These are phyloP conservation scores for Martes flavigula DNA, from an alignment of 2,797 vertebrate genomes.

Conservation along the genomic window DNA sequence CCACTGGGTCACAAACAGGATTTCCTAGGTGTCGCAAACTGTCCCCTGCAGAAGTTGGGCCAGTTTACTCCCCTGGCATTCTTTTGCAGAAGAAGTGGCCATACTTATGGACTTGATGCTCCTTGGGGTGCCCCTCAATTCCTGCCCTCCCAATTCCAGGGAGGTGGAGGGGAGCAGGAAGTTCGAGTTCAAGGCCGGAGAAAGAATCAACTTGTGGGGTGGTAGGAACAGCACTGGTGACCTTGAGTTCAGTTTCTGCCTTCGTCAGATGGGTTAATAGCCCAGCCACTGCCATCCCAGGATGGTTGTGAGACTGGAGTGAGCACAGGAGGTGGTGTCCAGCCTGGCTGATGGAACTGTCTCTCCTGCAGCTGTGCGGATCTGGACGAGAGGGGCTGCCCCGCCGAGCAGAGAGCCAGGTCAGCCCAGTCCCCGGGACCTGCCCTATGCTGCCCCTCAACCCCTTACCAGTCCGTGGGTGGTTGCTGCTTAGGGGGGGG, in stretches of 20 bases:
- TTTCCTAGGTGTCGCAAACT: background rate
- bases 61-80: background rate
- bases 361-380: constrained; percentile 88
- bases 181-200: background rate
- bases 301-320: background rate
- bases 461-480: background rate
- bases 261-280: background rate
- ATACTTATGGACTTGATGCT: background rate
- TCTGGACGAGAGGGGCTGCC: constrained; percentile 93
- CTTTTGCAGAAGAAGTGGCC: background rate
- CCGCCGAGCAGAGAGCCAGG: constrained; percentile 92
- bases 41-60: background rate
- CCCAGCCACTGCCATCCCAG: background rate
- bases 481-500: background rate
- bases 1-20: background rate
- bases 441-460: accelerated
- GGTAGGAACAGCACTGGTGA: background rate
- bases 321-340: background rate
- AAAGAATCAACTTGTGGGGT: background rate
- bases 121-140: background rate
- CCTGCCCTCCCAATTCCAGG: background rate
- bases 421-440: constrained; percentile 63
- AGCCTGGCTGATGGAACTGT: background rate
- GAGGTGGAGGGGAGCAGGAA: background rate
- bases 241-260: constrained; percentile 12